Percentiles rank a stretch among this genome's conserved stretches.
phyloP scores from a whole-genome alignment of 2,888 invertebrate species.

The Atrina japonica region DNA sequence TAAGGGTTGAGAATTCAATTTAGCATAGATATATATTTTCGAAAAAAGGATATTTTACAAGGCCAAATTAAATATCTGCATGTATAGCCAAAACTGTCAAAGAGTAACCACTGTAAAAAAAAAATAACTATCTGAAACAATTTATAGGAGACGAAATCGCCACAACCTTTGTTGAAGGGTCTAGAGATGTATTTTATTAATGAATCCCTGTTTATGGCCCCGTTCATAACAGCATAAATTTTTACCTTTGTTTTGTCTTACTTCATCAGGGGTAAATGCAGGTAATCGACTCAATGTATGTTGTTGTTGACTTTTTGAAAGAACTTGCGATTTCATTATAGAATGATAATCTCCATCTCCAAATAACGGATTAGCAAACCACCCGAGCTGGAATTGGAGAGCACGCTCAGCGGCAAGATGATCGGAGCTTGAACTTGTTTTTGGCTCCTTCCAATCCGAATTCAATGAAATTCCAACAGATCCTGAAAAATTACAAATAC shows the following conservation, averaged over 20 bases:
- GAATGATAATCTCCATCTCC: constrained; percentile 82
- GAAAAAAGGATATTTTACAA: not conserved
- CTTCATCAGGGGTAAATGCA: constrained; percentile 52
- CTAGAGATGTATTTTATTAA: too few species aligned
- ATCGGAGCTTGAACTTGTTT: constrained; percentile 47
- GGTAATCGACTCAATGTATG: constrained; percentile 57
- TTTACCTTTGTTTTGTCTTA: constrained; percentile 53
- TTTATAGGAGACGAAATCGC: too few species aligned
- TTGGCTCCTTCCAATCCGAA: constrained; percentile 56
- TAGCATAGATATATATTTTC: not conserved
- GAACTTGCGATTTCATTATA: constrained; percentile 65
- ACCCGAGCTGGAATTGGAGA: constrained; percentile 68
- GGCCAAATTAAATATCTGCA: too few species aligned
- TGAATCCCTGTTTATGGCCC: too few species aligned
- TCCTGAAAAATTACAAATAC: constrained; percentile 46
- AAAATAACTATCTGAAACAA: too few species aligned
- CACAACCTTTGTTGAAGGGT: too few species aligned
- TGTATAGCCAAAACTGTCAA: too few species aligned
- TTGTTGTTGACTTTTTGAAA: constrained; percentile 60
- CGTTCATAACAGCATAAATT: too few species aligned
- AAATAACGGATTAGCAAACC: constrained; percentile 75
- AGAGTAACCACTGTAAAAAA: too few species aligned
- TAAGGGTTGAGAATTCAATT: not conserved
- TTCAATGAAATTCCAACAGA: constrained; percentile 65
- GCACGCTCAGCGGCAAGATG: constrained; percentile 54